Conservation (phyloP, 2,113 vertebrate genomes). For the Dasyurus viverrinus region DNA sequence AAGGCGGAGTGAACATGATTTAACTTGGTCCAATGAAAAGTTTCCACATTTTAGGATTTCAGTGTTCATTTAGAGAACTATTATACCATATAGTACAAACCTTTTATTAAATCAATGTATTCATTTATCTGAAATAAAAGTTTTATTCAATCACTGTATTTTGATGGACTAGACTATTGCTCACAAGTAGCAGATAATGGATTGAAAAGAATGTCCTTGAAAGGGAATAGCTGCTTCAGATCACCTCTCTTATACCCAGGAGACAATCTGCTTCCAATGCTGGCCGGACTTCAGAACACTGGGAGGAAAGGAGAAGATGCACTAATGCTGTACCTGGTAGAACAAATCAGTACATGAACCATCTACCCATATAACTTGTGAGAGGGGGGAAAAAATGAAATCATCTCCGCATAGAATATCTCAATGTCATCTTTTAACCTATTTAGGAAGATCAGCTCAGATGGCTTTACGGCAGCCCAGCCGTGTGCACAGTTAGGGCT, state of each 20-base stretch:
- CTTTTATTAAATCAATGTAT: slow-evolving; percentile 78
- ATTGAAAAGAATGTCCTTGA: slow-evolving; percentile 79
- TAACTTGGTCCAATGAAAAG: slow-evolving; percentile 68
- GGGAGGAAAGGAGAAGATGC: slow-evolving; percentile 65
- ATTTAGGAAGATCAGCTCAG: slow-evolving; percentile 79
- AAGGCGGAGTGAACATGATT: slow-evolving; percentile 71
- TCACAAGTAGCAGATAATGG: slow-evolving; percentile 74
- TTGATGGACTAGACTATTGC: slow-evolving; percentile 76
- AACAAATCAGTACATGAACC: slow-evolving; percentile 79
- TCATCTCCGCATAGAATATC: slow-evolving; percentile 80
- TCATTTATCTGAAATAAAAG: slow-evolving; percentile 81
- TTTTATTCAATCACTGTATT: slow-evolving; percentile 82
- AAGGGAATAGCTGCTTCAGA: slow-evolving; percentile 74
- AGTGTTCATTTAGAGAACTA: slow-evolving; percentile 79
- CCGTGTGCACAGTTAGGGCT: slow-evolving; percentile 76
- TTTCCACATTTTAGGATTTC: slow-evolving; percentile 79
- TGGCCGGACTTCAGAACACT: slow-evolving; percentile 63
- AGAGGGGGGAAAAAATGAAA: slow-evolving; percentile 74
- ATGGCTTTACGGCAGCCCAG: slow-evolving; percentile 79
- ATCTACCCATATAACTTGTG: slow-evolving; percentile 75
- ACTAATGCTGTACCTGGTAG: slow-evolving; percentile 46
- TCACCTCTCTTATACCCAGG: slow-evolving; percentile 70
- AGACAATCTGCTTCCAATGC: slow-evolving; percentile 62
- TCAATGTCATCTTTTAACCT: slow-evolving; percentile 79
- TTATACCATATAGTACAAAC: slow-evolving; percentile 71